Percentiles rank a stretch among this genome's conserved stretches.
These are phyloP conservation scores for Heliconius charithonia DNA, from an alignment of 2,888 invertebrate species.

Conservation along the genomic window DNA sequence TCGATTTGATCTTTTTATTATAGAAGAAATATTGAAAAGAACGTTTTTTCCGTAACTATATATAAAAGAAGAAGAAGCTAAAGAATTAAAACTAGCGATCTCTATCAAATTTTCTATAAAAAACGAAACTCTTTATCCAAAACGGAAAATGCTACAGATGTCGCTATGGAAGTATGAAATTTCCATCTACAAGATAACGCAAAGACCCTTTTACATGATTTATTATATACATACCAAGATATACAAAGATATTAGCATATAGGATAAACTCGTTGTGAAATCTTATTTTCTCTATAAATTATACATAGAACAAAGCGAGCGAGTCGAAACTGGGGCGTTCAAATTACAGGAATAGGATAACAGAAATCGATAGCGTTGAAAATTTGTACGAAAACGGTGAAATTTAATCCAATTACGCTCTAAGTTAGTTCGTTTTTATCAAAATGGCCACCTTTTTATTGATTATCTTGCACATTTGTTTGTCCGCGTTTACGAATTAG, in stretches of 20 bases:
- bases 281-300: not conserved
- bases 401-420: constrained; percentile 11
- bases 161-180: not conserved
- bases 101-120: not conserved
- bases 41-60: no score
- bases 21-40: no score
- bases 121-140: not conserved
- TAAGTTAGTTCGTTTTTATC: not conserved
- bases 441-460: constrained; percentile 15
- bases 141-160: not conserved
- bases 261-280: not conserved
- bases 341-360: constrained; percentile 25
- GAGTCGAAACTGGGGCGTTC: constrained; percentile 16
- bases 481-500: not conserved
- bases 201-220: not conserved
- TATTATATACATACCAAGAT: not conserved
- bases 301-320: constrained; percentile 14
- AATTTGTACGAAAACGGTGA: constrained; percentile 13
- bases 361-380: constrained; percentile 21
- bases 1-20: no score
- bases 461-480: constrained; percentile 4
- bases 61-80: no score
- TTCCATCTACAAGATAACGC: not conserved
- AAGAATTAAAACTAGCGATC: no score
- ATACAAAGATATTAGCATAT: not conserved